These are phyloP conservation scores for Camponotus floridanus DNA, from an alignment of 1,140 invertebrate genomes.

Conservation along the genomic window DNA sequence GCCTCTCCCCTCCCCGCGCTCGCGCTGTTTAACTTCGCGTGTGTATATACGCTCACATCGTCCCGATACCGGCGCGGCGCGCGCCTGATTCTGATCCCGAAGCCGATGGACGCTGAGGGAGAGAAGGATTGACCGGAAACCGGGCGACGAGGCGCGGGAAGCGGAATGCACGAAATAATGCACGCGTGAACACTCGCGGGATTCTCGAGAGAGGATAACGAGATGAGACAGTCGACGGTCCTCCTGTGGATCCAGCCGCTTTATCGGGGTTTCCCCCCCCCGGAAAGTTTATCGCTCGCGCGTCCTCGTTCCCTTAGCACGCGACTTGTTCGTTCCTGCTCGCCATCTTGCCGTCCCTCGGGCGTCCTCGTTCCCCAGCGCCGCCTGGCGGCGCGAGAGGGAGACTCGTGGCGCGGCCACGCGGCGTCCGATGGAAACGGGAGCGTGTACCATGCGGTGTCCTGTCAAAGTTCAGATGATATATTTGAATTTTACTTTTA, in stretches of 20 bases:
- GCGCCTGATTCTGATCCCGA: not conserved
- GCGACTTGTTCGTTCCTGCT: conserved; percentile 68
- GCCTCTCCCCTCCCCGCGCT: not conserved
- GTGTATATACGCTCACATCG: conserved; percentile 61
- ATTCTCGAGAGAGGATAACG: not conserved
- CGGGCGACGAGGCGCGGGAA: not conserved
- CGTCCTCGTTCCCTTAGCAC: conserved; percentile 62
- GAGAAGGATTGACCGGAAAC: not conserved
- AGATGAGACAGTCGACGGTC: not conserved
- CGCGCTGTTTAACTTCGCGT: conserved; percentile 10
- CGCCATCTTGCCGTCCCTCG: conserved; percentile 59
- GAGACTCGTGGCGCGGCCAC: not conserved
- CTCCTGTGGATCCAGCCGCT: not conserved
- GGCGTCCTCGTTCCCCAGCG: not conserved
- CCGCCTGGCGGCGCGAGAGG: not conserved
- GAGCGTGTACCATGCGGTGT: too few species aligned
- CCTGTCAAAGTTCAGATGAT: too few species aligned
- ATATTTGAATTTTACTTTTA: too few species aligned
- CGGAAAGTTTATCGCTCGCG: conserved; percentile 38
- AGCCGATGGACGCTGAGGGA: too few species aligned
- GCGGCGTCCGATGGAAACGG: not conserved
- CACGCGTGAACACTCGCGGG: too few species aligned
- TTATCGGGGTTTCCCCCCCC: too few species aligned
- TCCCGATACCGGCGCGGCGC: conserved; percentile 46
- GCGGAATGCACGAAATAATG: not conserved